Conservation (phyloP, 2,888 invertebrate species). For the Pterobdella sp. region DNA sequence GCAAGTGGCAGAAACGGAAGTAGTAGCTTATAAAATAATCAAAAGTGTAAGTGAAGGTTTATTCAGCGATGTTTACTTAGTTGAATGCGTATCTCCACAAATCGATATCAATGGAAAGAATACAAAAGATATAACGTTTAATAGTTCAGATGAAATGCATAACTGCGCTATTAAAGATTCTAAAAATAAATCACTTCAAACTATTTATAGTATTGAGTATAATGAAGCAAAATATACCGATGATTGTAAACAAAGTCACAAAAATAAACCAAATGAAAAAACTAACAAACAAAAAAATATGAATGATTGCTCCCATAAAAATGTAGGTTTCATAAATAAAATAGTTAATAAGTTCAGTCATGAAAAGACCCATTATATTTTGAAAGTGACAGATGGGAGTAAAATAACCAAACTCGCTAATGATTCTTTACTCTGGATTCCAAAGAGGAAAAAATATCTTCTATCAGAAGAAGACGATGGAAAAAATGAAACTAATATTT, state of each 20-base stretch:
- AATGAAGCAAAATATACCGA: background rate
- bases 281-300: background rate
- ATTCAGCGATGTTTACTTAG: background rate
- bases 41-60: slow-evolving; percentile 1
- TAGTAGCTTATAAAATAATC: background rate
- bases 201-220: background rate
- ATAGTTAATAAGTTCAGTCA: background rate
- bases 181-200: background rate
- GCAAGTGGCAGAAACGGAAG: no score
- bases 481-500: background rate
- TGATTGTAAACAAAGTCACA: background rate
- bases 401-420: background rate
- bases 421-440: background rate
- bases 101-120: background rate
- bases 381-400: background rate
- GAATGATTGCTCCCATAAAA: background rate
- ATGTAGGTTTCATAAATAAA: background rate
- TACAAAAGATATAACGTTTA: background rate
- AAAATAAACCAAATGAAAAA: background rate
- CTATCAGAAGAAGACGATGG: background rate
- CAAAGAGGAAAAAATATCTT: background rate
- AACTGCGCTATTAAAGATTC: background rate
- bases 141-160: background rate
- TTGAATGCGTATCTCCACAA: background rate
- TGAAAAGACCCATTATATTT: background rate